These are phyloP conservation scores for Apostichopus japonicus DNA, from an alignment of 35 echinoderm and acorn worm species.

Conservation along the genomic window DNA sequence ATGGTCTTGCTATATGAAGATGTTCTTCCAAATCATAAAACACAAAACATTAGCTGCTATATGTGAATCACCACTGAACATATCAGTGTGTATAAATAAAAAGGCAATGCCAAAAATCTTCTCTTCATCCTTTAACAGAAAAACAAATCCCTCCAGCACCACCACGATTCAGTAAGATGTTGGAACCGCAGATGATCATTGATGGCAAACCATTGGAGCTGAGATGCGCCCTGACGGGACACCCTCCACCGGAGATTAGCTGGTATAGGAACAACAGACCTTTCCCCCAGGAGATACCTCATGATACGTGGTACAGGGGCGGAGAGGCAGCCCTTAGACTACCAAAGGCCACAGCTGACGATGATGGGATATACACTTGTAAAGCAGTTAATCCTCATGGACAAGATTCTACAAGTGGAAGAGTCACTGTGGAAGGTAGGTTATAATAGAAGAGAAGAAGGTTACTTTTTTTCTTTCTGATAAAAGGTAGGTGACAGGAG, in stretches of 20 bases:
- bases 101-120: neutral
- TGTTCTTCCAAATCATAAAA: too few relatives aligned
- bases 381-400: conserved; percentile 65
- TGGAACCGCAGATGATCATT: conserved; percentile 52
- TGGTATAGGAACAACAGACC: conserved; percentile 64
- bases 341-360: conserved; percentile 57
- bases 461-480: neutral
- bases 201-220: conserved; percentile 71
- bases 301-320: conserved; percentile 59
- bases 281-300: conserved; percentile 32
- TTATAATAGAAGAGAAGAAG: neutral
- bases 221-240: conserved; percentile 51
- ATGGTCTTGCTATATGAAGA: too few relatives aligned
- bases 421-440: conserved; percentile 61
- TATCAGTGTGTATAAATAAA: too few relatives aligned
- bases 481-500: neutral
- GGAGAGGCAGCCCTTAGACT: conserved; percentile 40
- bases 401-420: conserved; percentile 60
- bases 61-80: too few relatives aligned
- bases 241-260: conserved; percentile 60
- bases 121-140: neutral
- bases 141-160: conserved; percentile 48
- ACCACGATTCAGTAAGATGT: conserved; percentile 64
- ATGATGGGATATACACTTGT: conserved; percentile 71
- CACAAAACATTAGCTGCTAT: too few relatives aligned